Evolutionary conservation across 2,113 vertebrate species (phyloP).

Genomic region (Albula glossodonta): DNA sequence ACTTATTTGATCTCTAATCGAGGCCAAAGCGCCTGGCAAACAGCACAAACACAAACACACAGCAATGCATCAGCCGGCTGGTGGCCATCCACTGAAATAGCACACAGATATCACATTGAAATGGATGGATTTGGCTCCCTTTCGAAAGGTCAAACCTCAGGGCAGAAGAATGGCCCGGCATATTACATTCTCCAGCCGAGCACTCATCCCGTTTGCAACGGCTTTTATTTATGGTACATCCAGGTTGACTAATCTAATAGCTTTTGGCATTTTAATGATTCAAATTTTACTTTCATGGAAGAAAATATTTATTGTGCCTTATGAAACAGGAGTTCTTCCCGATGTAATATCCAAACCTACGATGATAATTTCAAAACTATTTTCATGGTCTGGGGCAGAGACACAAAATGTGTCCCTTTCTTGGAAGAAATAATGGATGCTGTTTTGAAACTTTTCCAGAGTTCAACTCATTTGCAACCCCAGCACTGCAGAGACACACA

Average conservation of each 20-base stretch:
- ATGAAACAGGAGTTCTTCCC: background rate
- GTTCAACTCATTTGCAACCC: background rate
- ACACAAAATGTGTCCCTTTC: background rate
- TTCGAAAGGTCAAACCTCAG: background rate
- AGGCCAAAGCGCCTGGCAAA: background rate
- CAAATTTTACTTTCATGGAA: background rate
- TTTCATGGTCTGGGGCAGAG: background rate
- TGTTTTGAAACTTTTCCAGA: background rate
- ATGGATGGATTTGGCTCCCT: background rate
- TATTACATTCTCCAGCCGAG: background rate
- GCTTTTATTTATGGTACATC: background rate
- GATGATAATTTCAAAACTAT: background rate
- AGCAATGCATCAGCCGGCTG: background rate
- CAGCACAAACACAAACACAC: background rate
- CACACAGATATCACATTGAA: background rate
- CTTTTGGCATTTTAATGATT: background rate
- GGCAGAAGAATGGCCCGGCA: background rate
- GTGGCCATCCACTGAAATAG: background rate
- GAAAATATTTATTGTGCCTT: background rate
- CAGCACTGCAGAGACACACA: too few species aligned
- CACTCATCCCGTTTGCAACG: background rate
- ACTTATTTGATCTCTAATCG: conserved; percentile 2
- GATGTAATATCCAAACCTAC: background rate
- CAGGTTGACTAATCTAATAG: background rate
- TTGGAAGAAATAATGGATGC: background rate